A percentile compares a stretch with the other conserved stretches of the same genome.
These are phyloP conservation scores for Elaphurus davidianus DNA, from an alignment of 2,113 vertebrate species.

Conservation along the genomic window DNA sequence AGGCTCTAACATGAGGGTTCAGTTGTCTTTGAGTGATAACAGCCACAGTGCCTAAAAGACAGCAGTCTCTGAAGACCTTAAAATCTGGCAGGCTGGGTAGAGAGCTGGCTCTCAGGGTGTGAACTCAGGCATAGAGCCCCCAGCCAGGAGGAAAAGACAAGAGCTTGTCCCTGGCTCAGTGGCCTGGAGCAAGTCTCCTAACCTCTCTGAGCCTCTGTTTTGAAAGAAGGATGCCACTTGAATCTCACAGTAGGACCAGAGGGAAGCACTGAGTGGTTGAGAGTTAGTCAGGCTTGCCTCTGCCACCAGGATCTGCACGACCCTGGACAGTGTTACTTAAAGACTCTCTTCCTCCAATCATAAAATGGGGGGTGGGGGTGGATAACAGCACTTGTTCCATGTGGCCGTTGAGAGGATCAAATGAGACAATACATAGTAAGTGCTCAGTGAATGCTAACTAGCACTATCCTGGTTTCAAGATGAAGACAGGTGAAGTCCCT, in stretches of 20 bases:
- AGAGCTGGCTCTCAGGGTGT: neutral
- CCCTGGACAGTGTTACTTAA: no score
- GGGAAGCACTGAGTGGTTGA: neutral
- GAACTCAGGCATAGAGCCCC: neutral
- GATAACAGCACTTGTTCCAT: neutral
- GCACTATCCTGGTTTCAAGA: neutral
- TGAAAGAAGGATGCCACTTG: neutral
- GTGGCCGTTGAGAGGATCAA: neutral
- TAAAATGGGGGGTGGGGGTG: neutral
- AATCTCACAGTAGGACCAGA: neutral
- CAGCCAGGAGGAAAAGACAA: neutral
- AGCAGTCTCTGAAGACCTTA: neutral
- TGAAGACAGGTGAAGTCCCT: neutral
- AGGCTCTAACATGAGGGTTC: neutral
- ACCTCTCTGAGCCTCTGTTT: neutral
- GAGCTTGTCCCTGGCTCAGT: neutral
- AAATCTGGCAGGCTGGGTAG: neutral
- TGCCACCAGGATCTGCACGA: neutral
- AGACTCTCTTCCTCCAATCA: neutral
- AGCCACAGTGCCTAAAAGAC: neutral
- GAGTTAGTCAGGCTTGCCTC: neutral
- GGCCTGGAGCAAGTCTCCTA: neutral
- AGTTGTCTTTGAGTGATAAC: accelerated
- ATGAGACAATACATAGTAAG: neutral
- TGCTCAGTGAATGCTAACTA: neutral